Evolutionary conservation across 2,113 vertebrate species (phyloP), one percentile per base, ranked within the genome.

Genomic region (Diadophis punctatus): DNA sequence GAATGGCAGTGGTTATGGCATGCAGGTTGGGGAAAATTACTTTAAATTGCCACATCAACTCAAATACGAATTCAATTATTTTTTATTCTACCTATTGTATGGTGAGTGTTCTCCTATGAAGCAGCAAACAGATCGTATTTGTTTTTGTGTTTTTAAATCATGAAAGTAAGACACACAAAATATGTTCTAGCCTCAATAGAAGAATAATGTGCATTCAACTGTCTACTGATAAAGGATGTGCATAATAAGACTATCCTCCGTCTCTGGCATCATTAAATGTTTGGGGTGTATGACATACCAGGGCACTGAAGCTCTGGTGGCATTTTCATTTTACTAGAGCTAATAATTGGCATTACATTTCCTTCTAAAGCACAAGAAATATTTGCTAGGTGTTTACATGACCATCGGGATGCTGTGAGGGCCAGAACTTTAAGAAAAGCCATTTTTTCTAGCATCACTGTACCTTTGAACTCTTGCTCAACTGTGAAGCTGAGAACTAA

Each of bases 11-110:
- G 56, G 1, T 89, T 56, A 56, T 91, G 90, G 85, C 34, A 80
- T 8, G 3, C 10, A 74, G 30, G 92, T 94, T 85, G 89, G 7
- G 30, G n/a, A 68, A 96, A 94, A 94, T 91, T 0, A 23, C 51
- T 93, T 94, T 60, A 91, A 95, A 93, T 90, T 25, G 22, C 18
- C 93, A 49, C 25, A 94, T 95, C 91, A 90, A 34, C 93, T 58
- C 34, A 95, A 93, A 94, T 39, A 88, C 0, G 39, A 20, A 0
- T 2, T 93, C 90, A 94, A 18, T 89, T 85, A 95, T 93, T 95
- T 95, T 63, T 94, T 93, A 93, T 95, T 94, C 55, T 4, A 22
- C 90, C 12, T 0, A 10, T 93, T 22, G 68, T 22, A 56, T n/a
- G 3, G 27, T 92, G 91, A 95, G 2, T 46, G 56, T 92, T 96